A percentile compares a stretch with the other conserved stretches of the same genome.
phyloP scores from a whole-genome alignment of 2,113 vertebrate species.

The Vidua macroura region DNA sequence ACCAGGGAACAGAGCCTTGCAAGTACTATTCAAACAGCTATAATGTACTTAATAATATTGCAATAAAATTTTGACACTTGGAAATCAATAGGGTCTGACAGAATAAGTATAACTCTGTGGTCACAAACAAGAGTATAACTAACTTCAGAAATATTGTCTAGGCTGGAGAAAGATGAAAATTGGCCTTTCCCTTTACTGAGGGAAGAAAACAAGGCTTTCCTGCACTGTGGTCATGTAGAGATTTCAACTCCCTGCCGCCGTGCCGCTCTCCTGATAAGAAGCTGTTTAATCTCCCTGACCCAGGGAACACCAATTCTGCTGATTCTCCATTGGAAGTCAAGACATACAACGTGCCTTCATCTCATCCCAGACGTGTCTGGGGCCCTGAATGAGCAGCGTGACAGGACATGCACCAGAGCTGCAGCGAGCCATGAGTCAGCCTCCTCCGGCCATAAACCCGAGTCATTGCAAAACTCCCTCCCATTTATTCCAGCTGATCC shows the following conservation, averaged over 20 bases:
- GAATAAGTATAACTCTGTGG: not conserved
- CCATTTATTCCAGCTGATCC: not conserved
- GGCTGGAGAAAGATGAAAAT: not conserved
- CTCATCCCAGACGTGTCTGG: not conserved
- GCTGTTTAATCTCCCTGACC: not conserved
- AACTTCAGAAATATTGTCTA: constrained; percentile 10
- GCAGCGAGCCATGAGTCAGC: not conserved
- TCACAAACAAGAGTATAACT: not conserved
- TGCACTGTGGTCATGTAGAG: not conserved
- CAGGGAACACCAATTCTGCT: not conserved
- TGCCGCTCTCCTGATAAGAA: not conserved
- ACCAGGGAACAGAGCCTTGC: not conserved
- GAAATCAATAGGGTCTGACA: constrained; percentile 50
- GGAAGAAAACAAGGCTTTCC: not conserved
- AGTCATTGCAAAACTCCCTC: not conserved
- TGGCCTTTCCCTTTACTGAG: not conserved
- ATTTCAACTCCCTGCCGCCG: not conserved
- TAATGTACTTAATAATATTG: not conserved
- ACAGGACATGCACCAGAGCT: not conserved
- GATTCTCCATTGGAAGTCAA: not conserved
- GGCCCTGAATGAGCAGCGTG: not conserved
- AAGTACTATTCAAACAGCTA: not conserved
- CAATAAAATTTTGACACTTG: constrained; percentile 1
- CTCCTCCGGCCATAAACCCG: not conserved
- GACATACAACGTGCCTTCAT: not conserved